These are phyloP conservation scores for Sander vitreus DNA, from an alignment of 2,113 vertebrate species.

Conservation along the genomic window DNA sequence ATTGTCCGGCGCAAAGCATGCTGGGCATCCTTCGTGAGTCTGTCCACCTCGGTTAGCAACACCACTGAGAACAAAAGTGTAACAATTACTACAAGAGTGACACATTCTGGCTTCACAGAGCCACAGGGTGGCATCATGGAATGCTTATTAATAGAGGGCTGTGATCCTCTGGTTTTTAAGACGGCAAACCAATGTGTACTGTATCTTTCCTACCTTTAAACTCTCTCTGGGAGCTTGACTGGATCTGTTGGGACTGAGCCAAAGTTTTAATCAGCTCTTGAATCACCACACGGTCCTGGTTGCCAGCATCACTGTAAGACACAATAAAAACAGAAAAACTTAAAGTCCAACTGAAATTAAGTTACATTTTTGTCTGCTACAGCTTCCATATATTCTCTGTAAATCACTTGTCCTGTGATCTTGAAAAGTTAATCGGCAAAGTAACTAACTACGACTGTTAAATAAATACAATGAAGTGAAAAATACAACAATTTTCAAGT, in stretches of 20 bases:
- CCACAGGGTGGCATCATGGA: neutral
- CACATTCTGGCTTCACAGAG: neutral
- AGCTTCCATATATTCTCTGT: neutral
- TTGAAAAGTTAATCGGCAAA: neutral
- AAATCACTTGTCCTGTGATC: neutral
- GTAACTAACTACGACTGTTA: neutral
- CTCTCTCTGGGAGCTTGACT: conserved; percentile 94
- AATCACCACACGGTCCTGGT: conserved; percentile 95
- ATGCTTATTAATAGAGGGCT: neutral
- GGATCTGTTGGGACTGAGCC: conserved; percentile 97
- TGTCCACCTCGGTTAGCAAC: conserved; percentile 95
- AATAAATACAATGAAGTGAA: neutral
- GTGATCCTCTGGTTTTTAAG: neutral
- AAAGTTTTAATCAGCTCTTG: conserved; percentile 98
- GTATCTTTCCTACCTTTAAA: conserved; percentile 90
- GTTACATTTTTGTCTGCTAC: neutral
- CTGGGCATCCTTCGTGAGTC: conserved; percentile 96
- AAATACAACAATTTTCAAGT: neutral
- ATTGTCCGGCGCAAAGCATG: conserved; percentile 97
- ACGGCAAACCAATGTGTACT: neutral
- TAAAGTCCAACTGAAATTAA: no score
- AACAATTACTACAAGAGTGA: neutral
- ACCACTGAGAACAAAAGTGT: conserved; percentile 86
- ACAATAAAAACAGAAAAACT: conserved; percentile 15
- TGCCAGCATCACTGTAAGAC: conserved; percentile 90